Percentiles rank a stretch among this genome's conserved stretches.
These are phyloP conservation scores for Exocentrus adspersus DNA, from an alignment of 2,888 invertebrate species.

Conservation along the genomic window DNA sequence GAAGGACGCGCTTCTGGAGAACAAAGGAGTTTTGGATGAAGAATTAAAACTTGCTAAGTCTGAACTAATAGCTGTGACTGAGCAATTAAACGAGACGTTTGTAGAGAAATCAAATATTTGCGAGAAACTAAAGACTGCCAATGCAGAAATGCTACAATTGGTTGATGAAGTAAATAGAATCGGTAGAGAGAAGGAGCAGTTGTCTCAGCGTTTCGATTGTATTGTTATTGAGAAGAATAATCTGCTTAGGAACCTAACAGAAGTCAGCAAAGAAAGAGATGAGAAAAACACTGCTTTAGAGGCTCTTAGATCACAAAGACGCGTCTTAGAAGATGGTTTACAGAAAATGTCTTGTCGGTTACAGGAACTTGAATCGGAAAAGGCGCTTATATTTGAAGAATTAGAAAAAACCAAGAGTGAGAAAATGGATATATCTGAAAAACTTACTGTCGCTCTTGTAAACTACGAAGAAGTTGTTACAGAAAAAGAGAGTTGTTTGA, in stretches of 20 bases:
- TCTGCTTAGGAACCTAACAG: neutral
- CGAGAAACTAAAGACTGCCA: conserved; percentile 5
- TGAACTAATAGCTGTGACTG: conserved; percentile 8
- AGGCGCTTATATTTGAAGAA: neutral
- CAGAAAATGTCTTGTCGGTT: neutral
- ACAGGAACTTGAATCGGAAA: neutral
- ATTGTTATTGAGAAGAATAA: neutral
- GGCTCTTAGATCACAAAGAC: neutral
- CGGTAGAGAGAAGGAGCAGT: neutral
- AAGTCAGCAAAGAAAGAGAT: neutral
- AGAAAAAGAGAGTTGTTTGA: neutral
- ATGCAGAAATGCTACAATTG: conserved; percentile 7
- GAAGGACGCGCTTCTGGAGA: conserved; percentile 9
- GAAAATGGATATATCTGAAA: neutral
- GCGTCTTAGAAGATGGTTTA: neutral
- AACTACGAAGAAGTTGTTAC: neutral
- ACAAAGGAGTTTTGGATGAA: conserved; percentile 24
- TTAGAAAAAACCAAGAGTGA: conserved; percentile 4
- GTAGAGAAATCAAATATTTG: conserved; percentile 16
- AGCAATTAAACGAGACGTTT: neutral
- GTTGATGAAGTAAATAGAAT: neutral
- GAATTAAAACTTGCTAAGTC: conserved; percentile 27
- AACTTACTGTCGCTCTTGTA: neutral
- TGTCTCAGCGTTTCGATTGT: neutral
- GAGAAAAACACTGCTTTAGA: neutral